Percentiles rank a stretch among this genome's conserved stretches.
phyloP scores from a whole-genome alignment of 2,113 vertebrate species.

The Toxostoma redivivum region DNA sequence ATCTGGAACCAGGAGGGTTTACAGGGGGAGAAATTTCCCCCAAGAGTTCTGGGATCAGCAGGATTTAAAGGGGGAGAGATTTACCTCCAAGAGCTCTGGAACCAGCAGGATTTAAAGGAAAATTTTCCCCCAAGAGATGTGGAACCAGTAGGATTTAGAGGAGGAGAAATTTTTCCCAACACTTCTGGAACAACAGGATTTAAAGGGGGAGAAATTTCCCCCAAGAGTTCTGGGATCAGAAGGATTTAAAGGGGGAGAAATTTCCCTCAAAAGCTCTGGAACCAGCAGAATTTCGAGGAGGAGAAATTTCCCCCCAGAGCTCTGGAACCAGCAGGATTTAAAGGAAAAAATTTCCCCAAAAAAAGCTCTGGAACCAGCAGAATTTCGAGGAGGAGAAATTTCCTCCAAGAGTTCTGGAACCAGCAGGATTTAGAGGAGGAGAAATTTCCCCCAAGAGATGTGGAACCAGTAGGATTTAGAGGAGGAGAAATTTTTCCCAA shows the following conservation, averaged over 20 bases:
- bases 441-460: not conserved
- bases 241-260: too few species aligned
- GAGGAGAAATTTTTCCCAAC: too few species aligned
- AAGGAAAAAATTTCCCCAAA: too few species aligned
- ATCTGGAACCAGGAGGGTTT: too few species aligned
- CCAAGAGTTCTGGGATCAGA: too few species aligned
- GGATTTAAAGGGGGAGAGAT: not conserved
- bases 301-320: not conserved
- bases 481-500: too few species aligned
- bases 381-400: not conserved
- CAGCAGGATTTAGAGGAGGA: not conserved
- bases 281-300: not conserved
- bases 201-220: not conserved
- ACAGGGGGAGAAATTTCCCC: too few species aligned
- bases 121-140: not conserved
- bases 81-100: fast-evolving
- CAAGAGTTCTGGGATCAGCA: too few species aligned
- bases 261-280: not conserved
- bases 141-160: not conserved
- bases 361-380: not conserved
- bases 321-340: not conserved
- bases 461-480: too few species aligned
- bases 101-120: not conserved
- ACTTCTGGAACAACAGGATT: not conserved
- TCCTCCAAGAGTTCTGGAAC: not conserved